phyloP scores from a whole-genome alignment of 2,888 invertebrate species.

The Phanerotoma sp. region DNA sequence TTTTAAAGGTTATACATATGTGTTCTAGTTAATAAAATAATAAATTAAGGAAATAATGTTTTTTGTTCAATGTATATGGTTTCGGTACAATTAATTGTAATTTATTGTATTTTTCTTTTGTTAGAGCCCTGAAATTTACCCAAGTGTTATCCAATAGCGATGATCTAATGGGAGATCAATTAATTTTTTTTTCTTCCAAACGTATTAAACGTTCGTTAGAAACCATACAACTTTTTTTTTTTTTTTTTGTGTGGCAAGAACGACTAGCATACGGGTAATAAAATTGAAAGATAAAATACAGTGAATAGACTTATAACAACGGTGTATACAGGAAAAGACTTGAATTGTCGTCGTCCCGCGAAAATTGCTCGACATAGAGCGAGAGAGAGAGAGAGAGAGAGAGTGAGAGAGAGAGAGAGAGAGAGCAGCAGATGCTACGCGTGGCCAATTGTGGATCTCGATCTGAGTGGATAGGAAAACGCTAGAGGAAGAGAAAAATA shows the following conservation, averaged over 20 bases:
- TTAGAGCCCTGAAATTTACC: too few relatives aligned
- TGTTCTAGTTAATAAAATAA: too few relatives aligned
- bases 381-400: not conserved
- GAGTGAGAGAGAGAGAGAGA: not conserved
- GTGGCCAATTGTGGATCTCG: constrained; percentile 16
- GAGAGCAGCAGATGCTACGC: constrained; percentile 23
- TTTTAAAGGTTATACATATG: too few relatives aligned
- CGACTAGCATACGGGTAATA: not conserved
- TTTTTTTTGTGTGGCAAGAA: not conserved
- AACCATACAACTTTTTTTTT: too few relatives aligned
- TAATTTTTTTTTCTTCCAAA: too few relatives aligned
- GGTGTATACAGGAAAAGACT: not conserved
- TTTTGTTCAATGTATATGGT: too few relatives aligned
- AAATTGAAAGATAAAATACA: not conserved
- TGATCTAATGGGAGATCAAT: too few relatives aligned
- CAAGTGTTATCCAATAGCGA: too few relatives aligned
- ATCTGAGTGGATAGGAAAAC: not conserved
- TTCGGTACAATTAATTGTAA: too few relatives aligned
- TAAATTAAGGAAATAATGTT: too few relatives aligned
- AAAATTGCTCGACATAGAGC: not conserved
- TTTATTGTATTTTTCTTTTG: too few relatives aligned
- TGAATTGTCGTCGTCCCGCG: constrained; percentile 7
- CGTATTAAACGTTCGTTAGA: too few relatives aligned
- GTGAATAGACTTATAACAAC: not conserved
- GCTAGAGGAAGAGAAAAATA: constrained; percentile 11